A percentile compares a stretch with the other conserved stretches of the same genome.
Evolutionary conservation across 2,797 vertebrate genomes (phyloP).

Genomic region (Heliangelus exortis): DNA sequence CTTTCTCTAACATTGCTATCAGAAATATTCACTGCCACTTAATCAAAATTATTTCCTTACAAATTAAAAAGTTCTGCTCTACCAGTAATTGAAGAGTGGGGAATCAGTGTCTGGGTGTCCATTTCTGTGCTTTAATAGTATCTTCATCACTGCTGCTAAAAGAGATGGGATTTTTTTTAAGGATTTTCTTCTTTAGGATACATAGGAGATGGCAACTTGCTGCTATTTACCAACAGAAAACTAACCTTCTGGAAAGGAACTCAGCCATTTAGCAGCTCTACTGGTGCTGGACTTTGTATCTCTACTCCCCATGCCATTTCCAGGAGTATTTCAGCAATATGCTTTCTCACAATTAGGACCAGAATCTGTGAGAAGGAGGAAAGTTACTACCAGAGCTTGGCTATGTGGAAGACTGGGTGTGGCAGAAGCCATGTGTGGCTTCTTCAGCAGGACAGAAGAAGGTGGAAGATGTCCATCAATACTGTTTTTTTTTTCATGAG

Average conservation of each 20-base stretch:
- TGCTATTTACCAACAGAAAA: neutral
- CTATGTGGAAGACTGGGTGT: neutral
- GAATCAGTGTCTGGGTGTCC: neutral
- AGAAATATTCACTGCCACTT: neutral
- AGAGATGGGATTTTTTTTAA: neutral
- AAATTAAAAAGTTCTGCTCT: neutral
- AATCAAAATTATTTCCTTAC: neutral
- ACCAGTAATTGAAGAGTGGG: neutral
- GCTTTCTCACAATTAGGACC: neutral
- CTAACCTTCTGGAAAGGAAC: neutral
- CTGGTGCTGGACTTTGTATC: neutral
- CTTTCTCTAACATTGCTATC: neutral
- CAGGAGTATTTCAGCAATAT: neutral
- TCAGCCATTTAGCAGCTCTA: neutral
- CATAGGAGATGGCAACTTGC: neutral
- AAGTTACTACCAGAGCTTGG: neutral
- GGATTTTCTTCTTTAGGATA: neutral
- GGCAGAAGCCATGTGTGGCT: neutral
- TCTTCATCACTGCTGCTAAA: neutral
- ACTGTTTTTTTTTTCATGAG: neutral
- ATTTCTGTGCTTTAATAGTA: neutral
- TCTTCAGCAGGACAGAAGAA: neutral
- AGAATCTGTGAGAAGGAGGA: neutral
- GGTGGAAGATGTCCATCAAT: neutral
- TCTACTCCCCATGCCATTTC: neutral